Percentiles rank a stretch among this genome's conserved stretches.
Evolutionary conservation across 2,888 invertebrate species (phyloP).

Genomic region (Coelinius sp.): DNA sequence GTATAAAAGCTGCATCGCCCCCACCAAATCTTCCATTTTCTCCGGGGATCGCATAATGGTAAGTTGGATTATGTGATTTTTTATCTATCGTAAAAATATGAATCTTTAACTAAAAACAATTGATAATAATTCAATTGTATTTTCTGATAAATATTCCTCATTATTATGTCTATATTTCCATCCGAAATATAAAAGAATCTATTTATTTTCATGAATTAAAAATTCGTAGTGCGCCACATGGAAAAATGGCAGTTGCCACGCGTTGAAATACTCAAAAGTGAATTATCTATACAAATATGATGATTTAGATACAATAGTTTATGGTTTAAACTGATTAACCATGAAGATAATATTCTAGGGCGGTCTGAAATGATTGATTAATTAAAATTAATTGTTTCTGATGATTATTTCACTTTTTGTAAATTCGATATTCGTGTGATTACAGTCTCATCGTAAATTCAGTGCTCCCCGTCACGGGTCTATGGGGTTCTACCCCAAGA

Average conservation of each 20-base stretch:
- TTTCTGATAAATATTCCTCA: neutral
- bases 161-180: neutral
- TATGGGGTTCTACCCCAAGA: conserved; percentile 99
- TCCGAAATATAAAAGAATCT: neutral
- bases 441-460: conserved; percentile 99
- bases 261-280: neutral
- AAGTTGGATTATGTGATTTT: conserved; percentile 40
- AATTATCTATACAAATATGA: conserved; percentile 68
- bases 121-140: neutral
- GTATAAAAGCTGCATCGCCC: conserved; percentile 43
- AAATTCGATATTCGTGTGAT: conserved; percentile 23
- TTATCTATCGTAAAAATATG: conserved; percentile 43
- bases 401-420: neutral
- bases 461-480: conserved; percentile 99
- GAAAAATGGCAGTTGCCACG: conserved; percentile 22
- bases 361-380: conserved; percentile 75
- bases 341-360: conserved; percentile 81
- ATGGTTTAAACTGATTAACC: conserved; percentile 80
- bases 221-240: conserved; percentile 23
- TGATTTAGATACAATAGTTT: conserved; percentile 77
- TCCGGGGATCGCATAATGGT: conserved; percentile 55
- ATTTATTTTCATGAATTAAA: conserved; percentile 34
- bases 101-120: conserved; percentile 37
- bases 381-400: neutral
- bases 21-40: conserved; percentile 58